Conservation (phyloP, 2,888 invertebrate genomes). For the Drosophila maculinotata region DNA sequence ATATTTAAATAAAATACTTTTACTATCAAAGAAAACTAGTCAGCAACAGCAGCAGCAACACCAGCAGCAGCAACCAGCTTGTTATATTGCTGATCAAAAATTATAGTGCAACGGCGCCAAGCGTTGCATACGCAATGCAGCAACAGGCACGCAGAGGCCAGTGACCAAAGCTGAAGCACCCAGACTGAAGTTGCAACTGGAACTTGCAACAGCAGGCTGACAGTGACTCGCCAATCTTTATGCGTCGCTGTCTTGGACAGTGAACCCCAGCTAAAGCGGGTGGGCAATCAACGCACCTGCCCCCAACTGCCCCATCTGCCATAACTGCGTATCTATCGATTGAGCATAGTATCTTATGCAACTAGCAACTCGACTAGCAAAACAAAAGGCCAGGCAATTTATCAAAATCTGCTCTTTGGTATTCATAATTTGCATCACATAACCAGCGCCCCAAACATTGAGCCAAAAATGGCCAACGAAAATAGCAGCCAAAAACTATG, state of each 20-base stretch:
- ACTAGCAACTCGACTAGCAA: constrained; percentile 14
- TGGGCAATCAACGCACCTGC: background rate
- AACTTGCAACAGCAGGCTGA: constrained; percentile 34
- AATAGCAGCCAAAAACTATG: constrained; percentile 40
- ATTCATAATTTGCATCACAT: constrained; percentile 78
- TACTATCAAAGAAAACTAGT: constrained; percentile 82
- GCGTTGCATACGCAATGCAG: constrained; percentile 60
- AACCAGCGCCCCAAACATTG: constrained; percentile 60
- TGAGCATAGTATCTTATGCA: constrained; percentile 42
- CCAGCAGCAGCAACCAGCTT: constrained; percentile 47
- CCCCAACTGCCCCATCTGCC: background rate
- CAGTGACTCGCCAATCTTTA: constrained; percentile 9
- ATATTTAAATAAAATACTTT: constrained; percentile 82
- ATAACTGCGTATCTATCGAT: constrained; percentile 17
- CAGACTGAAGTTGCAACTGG: constrained; percentile 34
- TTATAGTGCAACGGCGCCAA: constrained; percentile 73
- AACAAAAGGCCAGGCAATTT: constrained; percentile 60
- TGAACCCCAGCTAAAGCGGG: constrained; percentile 33
- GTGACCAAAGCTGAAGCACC: constrained; percentile 48
- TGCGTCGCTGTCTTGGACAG: constrained; percentile 20
- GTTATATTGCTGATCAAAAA: constrained; percentile 75
- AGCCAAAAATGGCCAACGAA: constrained; percentile 21
- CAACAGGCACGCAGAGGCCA: constrained; percentile 64
- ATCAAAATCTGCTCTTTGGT: constrained; percentile 62
- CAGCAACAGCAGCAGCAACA: constrained; percentile 27